phyloP scores from a whole-genome alignment of 2,113 vertebrate genomes.

The Scartelaos histophorus region DNA sequence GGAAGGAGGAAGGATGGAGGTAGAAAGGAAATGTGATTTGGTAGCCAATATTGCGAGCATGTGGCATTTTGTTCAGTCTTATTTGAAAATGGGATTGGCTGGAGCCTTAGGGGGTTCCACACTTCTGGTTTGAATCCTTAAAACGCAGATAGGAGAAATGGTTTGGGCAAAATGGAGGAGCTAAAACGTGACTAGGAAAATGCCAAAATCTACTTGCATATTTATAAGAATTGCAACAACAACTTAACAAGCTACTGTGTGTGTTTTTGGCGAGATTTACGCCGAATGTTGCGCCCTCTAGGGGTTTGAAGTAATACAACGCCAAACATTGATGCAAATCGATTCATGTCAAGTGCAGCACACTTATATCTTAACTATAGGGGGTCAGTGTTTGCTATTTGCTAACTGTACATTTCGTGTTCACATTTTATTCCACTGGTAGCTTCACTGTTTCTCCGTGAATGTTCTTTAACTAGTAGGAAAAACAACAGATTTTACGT shows the following conservation, averaged over 20 bases:
- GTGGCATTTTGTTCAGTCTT: constrained; percentile 18
- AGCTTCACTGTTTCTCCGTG: neutral
- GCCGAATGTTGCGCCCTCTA: neutral
- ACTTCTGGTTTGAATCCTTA: constrained; percentile 11
- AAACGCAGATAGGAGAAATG: constrained; percentile 13
- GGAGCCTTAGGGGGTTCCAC: constrained; percentile 18
- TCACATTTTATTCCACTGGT: neutral
- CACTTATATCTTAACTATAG: neutral
- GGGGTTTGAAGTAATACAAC: neutral
- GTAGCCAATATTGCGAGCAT: neutral
- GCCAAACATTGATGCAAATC: neutral
- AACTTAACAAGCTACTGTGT: neutral
- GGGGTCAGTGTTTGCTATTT: neutral
- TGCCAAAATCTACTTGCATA: neutral
- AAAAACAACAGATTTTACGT: too few species aligned
- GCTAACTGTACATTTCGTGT: neutral
- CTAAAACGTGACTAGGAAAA: neutral
- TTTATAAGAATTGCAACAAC: neutral
- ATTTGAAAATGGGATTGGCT: constrained; percentile 21
- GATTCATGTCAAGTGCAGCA: neutral
- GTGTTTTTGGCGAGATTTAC: neutral
- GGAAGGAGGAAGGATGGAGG: neutral
- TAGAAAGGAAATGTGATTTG: neutral
- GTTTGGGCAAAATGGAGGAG: neutral
- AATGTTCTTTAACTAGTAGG: too few species aligned